Conservation (phyloP, 2,888 invertebrate species). For the Luperina nickerlii region DNA sequence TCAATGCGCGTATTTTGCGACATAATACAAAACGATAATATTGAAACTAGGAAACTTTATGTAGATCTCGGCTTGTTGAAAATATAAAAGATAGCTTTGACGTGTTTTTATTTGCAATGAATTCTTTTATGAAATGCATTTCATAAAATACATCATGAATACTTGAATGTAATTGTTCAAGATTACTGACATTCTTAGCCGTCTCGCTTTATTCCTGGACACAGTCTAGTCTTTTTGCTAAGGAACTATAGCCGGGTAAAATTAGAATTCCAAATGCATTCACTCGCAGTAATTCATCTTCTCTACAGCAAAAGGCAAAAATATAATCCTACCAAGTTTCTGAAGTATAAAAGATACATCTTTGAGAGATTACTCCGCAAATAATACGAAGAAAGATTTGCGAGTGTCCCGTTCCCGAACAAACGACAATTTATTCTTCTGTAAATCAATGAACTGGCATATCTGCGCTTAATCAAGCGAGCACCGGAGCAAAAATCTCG, state of each 20-base stretch:
- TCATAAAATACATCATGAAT: constrained; percentile 38
- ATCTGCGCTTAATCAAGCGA: constrained; percentile 78
- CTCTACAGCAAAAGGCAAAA: constrained; percentile 54
- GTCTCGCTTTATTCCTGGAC: constrained; percentile 81
- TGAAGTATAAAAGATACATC: constrained; percentile 62
- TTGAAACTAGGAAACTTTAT: constrained; percentile 23
- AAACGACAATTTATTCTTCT: constrained; percentile 76
- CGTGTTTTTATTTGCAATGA: constrained; percentile 14
- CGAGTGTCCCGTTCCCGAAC: constrained; percentile 68
- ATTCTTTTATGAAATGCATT: constrained; percentile 25
- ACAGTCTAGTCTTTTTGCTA: constrained; percentile 74
- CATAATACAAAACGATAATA: constrained; percentile 37
- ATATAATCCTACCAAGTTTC: constrained; percentile 36
- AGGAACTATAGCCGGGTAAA: constrained; percentile 71
- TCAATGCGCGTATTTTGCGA: too few species aligned
- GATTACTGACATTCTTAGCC: constrained; percentile 81
- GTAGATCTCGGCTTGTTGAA: constrained; percentile 13
- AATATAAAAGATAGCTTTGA: constrained; percentile 14
- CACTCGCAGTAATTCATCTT: constrained; percentile 74
- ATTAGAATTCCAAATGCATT: constrained; percentile 80
- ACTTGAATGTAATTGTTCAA: constrained; percentile 61
- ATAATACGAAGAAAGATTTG: constrained; percentile 73
- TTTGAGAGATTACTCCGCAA: constrained; percentile 70
- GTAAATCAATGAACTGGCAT: constrained; percentile 77
- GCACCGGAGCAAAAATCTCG: constrained; percentile 71